Percentiles rank a stretch among this genome's conserved stretches.
phyloP scores from a whole-genome alignment of 64 coral and sea anemone species.

The Dendronephthya gigantea region DNA sequence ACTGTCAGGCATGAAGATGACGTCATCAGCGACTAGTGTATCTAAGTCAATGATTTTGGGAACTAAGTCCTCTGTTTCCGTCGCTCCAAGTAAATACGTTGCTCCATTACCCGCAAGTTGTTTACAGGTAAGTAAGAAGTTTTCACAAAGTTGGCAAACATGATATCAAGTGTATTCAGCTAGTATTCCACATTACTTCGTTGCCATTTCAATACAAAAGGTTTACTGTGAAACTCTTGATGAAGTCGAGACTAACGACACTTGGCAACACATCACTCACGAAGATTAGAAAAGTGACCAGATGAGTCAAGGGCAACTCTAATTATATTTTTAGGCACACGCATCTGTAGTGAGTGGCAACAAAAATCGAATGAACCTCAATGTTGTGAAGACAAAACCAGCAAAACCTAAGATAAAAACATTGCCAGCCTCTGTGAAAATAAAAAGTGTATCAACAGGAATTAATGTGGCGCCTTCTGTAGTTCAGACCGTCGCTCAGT shows the following conservation, averaged over 20 bases:
- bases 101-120: neutral
- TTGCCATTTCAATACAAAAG: neutral
- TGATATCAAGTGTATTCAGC: neutral
- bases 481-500: neutral
- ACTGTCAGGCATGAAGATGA: neutral
- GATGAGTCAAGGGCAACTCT: too few species aligned
- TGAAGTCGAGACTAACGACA: too few species aligned
- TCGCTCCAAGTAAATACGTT: neutral
- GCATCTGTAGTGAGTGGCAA: constrained; percentile 3
- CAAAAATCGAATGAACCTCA: neutral
- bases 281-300: too few species aligned
- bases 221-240: too few species aligned
- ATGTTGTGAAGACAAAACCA: neutral
- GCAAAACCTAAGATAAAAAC: neutral
- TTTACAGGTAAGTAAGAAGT: neutral
- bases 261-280: too few species aligned
- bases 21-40: neutral
- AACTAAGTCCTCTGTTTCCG: neutral
- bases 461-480: neutral
- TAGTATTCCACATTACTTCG: neutral
- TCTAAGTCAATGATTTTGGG: neutral
- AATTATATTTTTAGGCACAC: neutral
- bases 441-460: neutral
- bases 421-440: neutral
- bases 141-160: neutral